Conservation (phyloP, 2,888 invertebrate genomes). For the Criorhina ranunculi region DNA sequence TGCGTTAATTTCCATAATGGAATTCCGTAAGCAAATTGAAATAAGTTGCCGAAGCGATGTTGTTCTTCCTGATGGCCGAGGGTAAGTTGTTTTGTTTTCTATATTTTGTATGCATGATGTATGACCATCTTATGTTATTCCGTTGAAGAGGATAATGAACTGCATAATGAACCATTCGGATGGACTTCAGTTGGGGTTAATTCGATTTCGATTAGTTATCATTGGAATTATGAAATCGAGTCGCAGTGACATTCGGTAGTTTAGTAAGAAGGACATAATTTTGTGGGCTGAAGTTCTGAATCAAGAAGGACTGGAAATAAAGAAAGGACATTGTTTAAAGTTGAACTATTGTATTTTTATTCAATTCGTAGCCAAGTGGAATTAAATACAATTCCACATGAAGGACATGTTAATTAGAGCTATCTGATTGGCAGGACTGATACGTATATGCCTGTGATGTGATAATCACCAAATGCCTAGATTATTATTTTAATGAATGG, state of each 20-base stretch:
- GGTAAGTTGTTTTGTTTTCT: background rate
- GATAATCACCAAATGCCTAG: conserved; percentile 42
- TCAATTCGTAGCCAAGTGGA: too few species aligned
- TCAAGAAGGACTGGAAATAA: too few species aligned
- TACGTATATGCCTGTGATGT: conserved; percentile 36
- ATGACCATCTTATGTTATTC: conserved; percentile 58
- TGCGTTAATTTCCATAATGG: conserved; percentile 82
- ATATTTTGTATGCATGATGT: conserved; percentile 17
- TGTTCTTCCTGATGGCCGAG: conserved; percentile 22
- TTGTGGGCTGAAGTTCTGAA: too few species aligned
- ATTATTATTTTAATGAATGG: conserved; percentile 59
- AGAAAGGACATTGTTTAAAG: too few species aligned
- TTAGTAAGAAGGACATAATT: background rate
- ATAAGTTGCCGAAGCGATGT: conserved; percentile 50
- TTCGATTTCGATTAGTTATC: conserved; percentile 67
- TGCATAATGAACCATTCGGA: conserved; percentile 38
- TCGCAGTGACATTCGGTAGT: conserved; percentile 11
- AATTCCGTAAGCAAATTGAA: conserved; percentile 77
- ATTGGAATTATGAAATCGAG: conserved; percentile 57
- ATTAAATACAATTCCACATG: too few species aligned
- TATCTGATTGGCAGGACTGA: conserved; percentile 53
- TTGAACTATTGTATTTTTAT: too few species aligned
- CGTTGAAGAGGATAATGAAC: conserved; percentile 58
- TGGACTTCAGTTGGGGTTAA: conserved; percentile 59
- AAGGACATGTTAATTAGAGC: conserved; percentile 32